Conservation (phyloP, 2,888 invertebrate genomes). For the Aquatica leii region DNA sequence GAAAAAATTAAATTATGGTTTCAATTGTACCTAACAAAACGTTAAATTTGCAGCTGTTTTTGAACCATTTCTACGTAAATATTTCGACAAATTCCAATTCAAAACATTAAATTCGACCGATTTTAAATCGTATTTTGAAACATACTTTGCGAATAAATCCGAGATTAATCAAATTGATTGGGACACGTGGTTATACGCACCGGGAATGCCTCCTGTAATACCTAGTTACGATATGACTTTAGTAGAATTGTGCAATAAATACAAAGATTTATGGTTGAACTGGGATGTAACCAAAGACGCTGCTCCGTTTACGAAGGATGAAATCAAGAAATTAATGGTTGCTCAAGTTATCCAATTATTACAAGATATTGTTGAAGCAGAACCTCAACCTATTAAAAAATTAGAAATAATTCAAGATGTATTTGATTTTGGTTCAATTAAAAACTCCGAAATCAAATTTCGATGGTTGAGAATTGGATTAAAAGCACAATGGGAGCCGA, state of each 20-base stretch:
- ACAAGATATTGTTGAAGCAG: slow-evolving; percentile 69
- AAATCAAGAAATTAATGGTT: slow-evolving; percentile 67
- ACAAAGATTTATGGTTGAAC: slow-evolving; percentile 66
- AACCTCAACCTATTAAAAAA: slow-evolving; percentile 65
- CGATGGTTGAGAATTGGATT: slow-evolving; percentile 82
- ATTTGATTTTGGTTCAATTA: slow-evolving; percentile 71
- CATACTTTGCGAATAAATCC: slow-evolving; percentile 71
- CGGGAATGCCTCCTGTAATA: slow-evolving; percentile 90
- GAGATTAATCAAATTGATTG: slow-evolving; percentile 76
- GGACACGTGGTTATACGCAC: slow-evolving; percentile 80
- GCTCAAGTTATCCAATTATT: slow-evolving; percentile 76
- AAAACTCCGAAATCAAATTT: slow-evolving; percentile 82
- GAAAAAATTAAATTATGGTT: slow-evolving; percentile 18
- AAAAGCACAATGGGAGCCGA: slow-evolving; percentile 73
- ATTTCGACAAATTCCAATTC: slow-evolving; percentile 80
- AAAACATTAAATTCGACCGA: slow-evolving; percentile 84
- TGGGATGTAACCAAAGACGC: slow-evolving; percentile 54
- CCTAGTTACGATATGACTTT: slow-evolving; percentile 79
- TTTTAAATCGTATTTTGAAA: slow-evolving; percentile 77
- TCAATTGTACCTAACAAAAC: too few relatives aligned
- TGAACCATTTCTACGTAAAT: slow-evolving; percentile 84
- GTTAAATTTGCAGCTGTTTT: slow-evolving; percentile 65
- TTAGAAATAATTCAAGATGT: slow-evolving; percentile 68
- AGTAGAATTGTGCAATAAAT: slow-evolving; percentile 66
- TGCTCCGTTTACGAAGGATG: slow-evolving; percentile 62